Evolutionary conservation across 2,888 invertebrate species (phyloP).

Genomic region (Agelastica alni): DNA sequence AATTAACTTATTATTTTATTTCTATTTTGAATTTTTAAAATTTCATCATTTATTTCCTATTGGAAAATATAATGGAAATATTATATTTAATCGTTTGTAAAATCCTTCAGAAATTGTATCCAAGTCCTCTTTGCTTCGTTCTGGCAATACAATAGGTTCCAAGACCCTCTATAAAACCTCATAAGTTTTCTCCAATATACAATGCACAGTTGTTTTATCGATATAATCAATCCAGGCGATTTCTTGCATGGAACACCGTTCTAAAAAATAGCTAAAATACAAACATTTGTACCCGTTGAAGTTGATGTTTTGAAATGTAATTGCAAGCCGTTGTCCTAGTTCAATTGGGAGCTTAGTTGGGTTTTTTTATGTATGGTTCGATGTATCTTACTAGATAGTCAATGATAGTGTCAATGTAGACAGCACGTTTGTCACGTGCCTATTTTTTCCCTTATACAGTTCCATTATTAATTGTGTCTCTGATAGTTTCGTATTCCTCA

Average conservation of each 20-base stretch:
- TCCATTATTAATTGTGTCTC: no score
- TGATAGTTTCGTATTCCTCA: no score
- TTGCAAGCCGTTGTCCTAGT: slow-evolving; percentile 3
- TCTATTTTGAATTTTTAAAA: no score
- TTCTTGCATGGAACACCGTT: slow-evolving; percentile 33
- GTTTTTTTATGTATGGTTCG: not conserved
- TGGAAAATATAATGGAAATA: no score
- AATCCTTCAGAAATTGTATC: slow-evolving; percentile 26
- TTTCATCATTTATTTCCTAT: no score
- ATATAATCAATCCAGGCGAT: slow-evolving; percentile 31
- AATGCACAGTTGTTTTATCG: slow-evolving; percentile 41
- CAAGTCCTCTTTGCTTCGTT: slow-evolving; percentile 11
- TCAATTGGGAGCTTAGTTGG: not conserved
- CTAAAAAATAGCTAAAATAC: slow-evolving; percentile 31
- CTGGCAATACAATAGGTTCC: slow-evolving; percentile 6
- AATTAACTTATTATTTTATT: no score
- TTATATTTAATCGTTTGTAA: slow-evolving; percentile 30
- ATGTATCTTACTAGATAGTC: not conserved
- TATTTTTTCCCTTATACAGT: no score
- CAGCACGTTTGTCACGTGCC: no score
- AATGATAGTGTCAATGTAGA: no score
- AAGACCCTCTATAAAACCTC: slow-evolving; percentile 39
- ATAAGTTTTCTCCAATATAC: slow-evolving; percentile 35
- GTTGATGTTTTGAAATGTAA: slow-evolving; percentile 9
- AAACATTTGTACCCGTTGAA: slow-evolving; percentile 1